A percentile compares a stretch with the other conserved stretches of the same genome.
These are phyloP conservation scores for Apodemia hepburni DNA, from an alignment of 2,888 invertebrate genomes.

Conservation along the genomic window DNA sequence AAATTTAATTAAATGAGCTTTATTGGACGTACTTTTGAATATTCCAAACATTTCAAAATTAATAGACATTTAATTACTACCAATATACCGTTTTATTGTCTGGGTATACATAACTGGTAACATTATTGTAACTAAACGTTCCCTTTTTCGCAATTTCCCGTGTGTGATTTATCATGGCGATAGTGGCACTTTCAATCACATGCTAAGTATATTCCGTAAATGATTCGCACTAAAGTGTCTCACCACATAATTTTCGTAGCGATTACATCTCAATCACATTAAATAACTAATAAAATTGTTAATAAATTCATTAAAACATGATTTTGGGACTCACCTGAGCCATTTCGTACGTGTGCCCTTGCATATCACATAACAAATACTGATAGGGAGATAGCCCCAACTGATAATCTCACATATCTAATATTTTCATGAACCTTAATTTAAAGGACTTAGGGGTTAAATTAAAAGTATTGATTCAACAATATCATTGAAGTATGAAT, in stretches of 20 bases:
- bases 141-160: too few species aligned
- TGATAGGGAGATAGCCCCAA: slow-evolving; percentile 5
- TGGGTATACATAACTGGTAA: too few species aligned
- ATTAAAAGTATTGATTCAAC: not conserved
- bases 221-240: not conserved
- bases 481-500: not conserved
- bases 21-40: too few species aligned
- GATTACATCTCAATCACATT: not conserved
- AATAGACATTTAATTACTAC: too few species aligned
- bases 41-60: too few species aligned
- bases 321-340: slow-evolving; percentile 4
- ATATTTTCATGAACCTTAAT: not conserved
- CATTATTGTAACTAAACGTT: too few species aligned
- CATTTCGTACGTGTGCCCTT: slow-evolving; percentile 12
- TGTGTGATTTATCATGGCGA: not conserved
- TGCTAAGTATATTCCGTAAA: not conserved
- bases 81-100: too few species aligned
- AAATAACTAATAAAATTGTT: not conserved
- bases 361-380: slow-evolving; percentile 14
- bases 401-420: slow-evolving; percentile 1
- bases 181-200: not conserved
- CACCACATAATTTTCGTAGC: not conserved
- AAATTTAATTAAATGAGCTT: too few species aligned
- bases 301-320: not conserved
- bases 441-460: not conserved